phyloP scores from a whole-genome alignment of 1,140 invertebrate species.

The Charaxes varanes region DNA sequence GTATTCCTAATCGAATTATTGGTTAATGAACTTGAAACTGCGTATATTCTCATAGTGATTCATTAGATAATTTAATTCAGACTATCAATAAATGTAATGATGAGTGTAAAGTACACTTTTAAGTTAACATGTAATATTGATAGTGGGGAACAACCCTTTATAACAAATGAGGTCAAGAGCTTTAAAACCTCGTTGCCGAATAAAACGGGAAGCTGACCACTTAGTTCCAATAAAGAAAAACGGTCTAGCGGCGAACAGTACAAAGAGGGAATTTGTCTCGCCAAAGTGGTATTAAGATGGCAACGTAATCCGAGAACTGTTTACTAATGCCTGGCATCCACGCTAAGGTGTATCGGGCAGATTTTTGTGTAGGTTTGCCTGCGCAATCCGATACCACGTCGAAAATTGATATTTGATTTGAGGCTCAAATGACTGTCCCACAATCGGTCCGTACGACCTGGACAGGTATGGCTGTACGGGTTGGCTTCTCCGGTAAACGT shows the following conservation, averaged over 20 bases:
- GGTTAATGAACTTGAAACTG: conserved; percentile 25
- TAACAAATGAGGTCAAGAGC: conserved; percentile 10
- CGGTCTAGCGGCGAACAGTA: conserved; percentile 11
- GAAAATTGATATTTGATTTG: no score
- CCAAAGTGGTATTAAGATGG: conserved; percentile 2
- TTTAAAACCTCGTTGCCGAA: conserved; percentile 10
- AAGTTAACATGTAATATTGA: background rate
- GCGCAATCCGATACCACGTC: no score
- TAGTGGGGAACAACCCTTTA: conserved; percentile 10
- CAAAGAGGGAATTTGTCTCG: conserved; percentile 8
- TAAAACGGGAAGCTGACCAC: conserved; percentile 18
- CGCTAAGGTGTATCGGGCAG: no score
- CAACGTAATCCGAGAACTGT: no score
- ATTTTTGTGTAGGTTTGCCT: no score
- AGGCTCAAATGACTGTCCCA: no score
- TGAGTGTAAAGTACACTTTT: conserved; percentile 1
- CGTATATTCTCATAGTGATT: conserved; percentile 5
- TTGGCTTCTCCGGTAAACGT: no score
- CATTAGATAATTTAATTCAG: background rate
- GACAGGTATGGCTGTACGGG: no score
- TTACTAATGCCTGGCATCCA: no score
- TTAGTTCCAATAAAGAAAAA: conserved; percentile 19
- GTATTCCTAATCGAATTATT: conserved; percentile 19
- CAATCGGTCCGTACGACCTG: no score
- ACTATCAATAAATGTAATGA: background rate